Conservation (phyloP, 2,113 vertebrate species). For the Cyanoramphus novaezelandiae region DNA sequence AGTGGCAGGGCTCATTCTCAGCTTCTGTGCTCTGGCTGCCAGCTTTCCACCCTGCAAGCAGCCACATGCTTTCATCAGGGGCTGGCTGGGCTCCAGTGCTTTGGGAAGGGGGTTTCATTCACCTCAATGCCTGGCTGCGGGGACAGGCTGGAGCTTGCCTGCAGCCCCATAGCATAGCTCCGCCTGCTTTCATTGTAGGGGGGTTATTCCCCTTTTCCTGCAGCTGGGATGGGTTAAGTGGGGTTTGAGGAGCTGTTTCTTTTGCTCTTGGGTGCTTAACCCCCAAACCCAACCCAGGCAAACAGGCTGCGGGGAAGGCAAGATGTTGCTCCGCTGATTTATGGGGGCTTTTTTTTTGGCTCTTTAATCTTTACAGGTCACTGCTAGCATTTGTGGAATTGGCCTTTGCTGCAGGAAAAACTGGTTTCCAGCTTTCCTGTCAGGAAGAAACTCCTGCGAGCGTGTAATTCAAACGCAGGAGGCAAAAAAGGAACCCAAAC, state of each 20-base stretch:
- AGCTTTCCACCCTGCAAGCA: background rate
- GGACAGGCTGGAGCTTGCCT: background rate
- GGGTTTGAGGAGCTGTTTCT: background rate
- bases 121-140: background rate
- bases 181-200: background rate
- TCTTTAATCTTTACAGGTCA: constrained; percentile 1
- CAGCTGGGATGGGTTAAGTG: constrained; percentile 26
- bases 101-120: background rate
- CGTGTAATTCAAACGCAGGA: background rate
- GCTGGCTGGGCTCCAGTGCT: background rate
- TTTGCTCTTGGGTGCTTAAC: constrained; percentile 6
- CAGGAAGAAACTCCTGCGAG: background rate
- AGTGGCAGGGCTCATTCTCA: background rate
- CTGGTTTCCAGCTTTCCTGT: background rate
- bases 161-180: rapidly evolving
- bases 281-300: background rate
- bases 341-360: background rate
- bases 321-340: constrained; percentile 14
- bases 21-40: rapidly evolving
- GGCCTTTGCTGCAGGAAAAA: constrained; percentile 28
- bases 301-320: background rate
- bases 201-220: background rate
- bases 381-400: constrained; percentile 23
- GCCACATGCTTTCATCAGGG: background rate
- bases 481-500: background rate